Conservation (phyloP, 2,797 vertebrate genomes). For the Rhinatrema bivittatum region DNA sequence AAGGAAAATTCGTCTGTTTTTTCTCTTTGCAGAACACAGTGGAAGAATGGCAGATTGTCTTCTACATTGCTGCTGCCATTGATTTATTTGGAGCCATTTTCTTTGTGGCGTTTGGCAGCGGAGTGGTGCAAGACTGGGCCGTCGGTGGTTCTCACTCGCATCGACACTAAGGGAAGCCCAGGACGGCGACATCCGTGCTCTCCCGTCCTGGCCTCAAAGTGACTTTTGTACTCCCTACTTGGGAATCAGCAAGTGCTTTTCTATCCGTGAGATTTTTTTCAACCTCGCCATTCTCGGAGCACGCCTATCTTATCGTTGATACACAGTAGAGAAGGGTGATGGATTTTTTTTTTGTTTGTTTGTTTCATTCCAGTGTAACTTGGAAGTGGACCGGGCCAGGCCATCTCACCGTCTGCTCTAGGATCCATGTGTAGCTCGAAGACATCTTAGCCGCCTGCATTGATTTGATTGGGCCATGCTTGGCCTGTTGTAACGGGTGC, state of each 20-base stretch:
- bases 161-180: slow-evolving; percentile 51
- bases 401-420: too few species aligned
- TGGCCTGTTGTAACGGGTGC: too few species aligned
- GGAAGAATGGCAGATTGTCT: slow-evolving; percentile 85
- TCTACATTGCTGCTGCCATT: slow-evolving; percentile 87
- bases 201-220: slow-evolving; percentile 35
- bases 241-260: slow-evolving; percentile 22
- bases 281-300: too few species aligned
- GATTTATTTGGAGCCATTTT: slow-evolving; percentile 82
- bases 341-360: too few species aligned
- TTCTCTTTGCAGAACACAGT: slow-evolving; percentile 76
- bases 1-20: slow-evolving; percentile 4
- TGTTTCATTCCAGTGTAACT: too few species aligned
- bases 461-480: too few species aligned
- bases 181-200: slow-evolving; percentile 19
- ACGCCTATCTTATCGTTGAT: too few species aligned
- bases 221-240: slow-evolving; percentile 43
- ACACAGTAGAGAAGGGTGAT: too few species aligned
- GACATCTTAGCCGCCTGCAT: too few species aligned
- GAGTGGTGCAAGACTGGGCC: slow-evolving; percentile 86
- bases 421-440: too few species aligned
- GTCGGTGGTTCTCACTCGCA: slow-evolving; percentile 52
- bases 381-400: too few species aligned
- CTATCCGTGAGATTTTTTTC: too few species aligned
- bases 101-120: slow-evolving; percentile 78